Base-by-base conservation (phyloP, 2,888 invertebrate species). In the Andrena flavipes region DNA sequence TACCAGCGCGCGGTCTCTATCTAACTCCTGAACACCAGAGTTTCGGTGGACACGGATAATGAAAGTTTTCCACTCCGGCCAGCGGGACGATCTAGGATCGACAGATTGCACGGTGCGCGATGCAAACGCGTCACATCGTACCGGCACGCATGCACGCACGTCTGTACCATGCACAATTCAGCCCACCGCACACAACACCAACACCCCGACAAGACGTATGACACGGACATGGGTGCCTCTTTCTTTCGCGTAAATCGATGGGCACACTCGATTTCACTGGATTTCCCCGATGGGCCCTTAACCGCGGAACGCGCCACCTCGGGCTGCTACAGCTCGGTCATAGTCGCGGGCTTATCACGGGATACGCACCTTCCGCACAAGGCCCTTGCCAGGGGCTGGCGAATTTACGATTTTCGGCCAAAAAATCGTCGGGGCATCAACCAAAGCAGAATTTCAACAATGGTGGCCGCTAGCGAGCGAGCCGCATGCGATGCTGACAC, bases 401-500 rank as follows among this genome's bases (percentile, higher is more conserved):
- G 88, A 91, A 88, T 90, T 90, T 87, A 89, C 88, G 90, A 90
- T 91, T 90, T 91, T 91, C 84, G 86, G 85, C 87, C 84, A 86
- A 90, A 92, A 91, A 91, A 89, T 90, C 91, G 91, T 91, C 90
- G 86, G 91, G 88, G 91, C 92, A 93, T 93, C 92, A 92, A 92
- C 91, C 92, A 92, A 92, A 92, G 90, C 92, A 92, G 92, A 91
- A 92, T 92, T 93, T 91, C 92, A 92, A 93, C 92, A 93, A 93
- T 93, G 93, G 92, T 93, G 92, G 92, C 92, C 91, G 91, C 90
- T 88, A 86, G 80, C 86, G 87, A 89, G 89, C 89, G 84, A 90
- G 83, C 87, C 89, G 80, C 81, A 84, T 65, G 80, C 84, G 74
- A 87, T 89, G 87, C 90, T 89, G 93, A 90, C 92, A 92, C 90